Evolutionary conservation across 2,797 vertebrate genomes (phyloP).

Genomic region (Ctenosaura bakeri): DNA sequence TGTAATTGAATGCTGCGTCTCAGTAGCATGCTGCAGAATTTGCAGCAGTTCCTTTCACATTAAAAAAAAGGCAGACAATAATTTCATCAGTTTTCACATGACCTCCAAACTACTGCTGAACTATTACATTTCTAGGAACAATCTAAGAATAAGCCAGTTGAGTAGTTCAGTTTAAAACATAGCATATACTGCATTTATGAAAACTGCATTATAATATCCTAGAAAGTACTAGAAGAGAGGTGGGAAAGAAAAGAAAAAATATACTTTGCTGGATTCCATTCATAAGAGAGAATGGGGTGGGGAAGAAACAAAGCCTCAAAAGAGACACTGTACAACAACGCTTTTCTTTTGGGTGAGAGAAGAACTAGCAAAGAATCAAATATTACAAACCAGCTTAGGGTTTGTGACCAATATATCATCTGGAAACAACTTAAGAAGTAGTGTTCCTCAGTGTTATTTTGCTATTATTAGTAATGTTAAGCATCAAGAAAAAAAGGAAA

Average conservation of each 20-base stretch:
- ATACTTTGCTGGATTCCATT: slow-evolving; percentile 75
- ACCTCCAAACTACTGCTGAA: slow-evolving; percentile 76
- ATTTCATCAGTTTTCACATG: slow-evolving; percentile 75
- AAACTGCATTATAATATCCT: slow-evolving; percentile 50
- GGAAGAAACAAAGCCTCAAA: slow-evolving; percentile 56
- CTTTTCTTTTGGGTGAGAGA: slow-evolving; percentile 69
- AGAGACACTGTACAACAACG: slow-evolving; percentile 74
- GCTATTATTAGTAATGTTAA: slow-evolving; percentile 84
- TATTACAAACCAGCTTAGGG: slow-evolving; percentile 75
- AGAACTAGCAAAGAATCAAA: slow-evolving; percentile 76
- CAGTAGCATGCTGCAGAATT: slow-evolving; percentile 83
- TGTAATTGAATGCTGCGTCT: slow-evolving; percentile 75
- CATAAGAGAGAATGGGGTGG: slow-evolving; percentile 64
- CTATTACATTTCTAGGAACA: slow-evolving; percentile 75
- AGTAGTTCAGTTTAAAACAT: slow-evolving; percentile 70
- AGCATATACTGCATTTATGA: slow-evolving; percentile 58
- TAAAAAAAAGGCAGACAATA: slow-evolving; percentile 71
- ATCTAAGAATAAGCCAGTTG: slow-evolving; percentile 71
- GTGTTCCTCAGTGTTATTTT: slow-evolving; percentile 80
- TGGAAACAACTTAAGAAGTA: slow-evolving; percentile 74
- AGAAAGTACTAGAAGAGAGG: slow-evolving; percentile 64
- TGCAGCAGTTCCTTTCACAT: slow-evolving; percentile 81
- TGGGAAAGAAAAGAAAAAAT: not conserved
- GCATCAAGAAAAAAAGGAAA: slow-evolving; percentile 78
- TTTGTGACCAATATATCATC: slow-evolving; percentile 71